Evolutionary conservation across 2,113 vertebrate genomes (phyloP).

Genomic region (Pseudorectes ferrugineus): DNA sequence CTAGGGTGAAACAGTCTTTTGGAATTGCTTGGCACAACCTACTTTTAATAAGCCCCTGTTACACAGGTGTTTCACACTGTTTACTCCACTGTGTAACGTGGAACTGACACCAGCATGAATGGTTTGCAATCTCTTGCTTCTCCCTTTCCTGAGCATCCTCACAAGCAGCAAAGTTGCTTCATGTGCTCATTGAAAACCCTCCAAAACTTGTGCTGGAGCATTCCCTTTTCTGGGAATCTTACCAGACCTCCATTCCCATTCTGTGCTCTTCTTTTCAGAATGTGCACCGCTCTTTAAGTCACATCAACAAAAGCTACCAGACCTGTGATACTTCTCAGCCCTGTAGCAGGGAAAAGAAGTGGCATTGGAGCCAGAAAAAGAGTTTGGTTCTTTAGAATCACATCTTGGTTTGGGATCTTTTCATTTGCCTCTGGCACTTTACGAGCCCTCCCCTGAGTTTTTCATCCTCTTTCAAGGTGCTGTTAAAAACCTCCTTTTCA

Average conservation of each 20-base stretch:
- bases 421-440: slow-evolving; percentile 4
- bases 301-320: neutral
- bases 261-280: neutral
- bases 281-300: neutral
- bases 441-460: slow-evolving; percentile 1
- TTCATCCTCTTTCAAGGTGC: slow-evolving; percentile 23
- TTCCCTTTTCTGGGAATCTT: neutral
- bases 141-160: neutral
- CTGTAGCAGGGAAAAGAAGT: neutral
- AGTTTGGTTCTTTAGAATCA: neutral
- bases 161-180: neutral
- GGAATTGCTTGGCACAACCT: neutral
- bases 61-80: neutral
- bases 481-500: neutral
- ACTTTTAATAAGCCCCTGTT: neutral
- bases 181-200: neutral
- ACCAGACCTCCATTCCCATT: neutral
- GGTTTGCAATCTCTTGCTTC: neutral
- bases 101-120: neutral
- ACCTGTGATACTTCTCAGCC: neutral
- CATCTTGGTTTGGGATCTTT: neutral
- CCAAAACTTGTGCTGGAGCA: neutral
- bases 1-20: neutral
- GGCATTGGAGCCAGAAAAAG: neutral
- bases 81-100: neutral